A percentile compares a stretch with the other conserved stretches of the same genome.
These are phyloP conservation scores for Potamarius usumacintae DNA, from an alignment of 2,113 vertebrate genomes.

Conservation along the genomic window DNA sequence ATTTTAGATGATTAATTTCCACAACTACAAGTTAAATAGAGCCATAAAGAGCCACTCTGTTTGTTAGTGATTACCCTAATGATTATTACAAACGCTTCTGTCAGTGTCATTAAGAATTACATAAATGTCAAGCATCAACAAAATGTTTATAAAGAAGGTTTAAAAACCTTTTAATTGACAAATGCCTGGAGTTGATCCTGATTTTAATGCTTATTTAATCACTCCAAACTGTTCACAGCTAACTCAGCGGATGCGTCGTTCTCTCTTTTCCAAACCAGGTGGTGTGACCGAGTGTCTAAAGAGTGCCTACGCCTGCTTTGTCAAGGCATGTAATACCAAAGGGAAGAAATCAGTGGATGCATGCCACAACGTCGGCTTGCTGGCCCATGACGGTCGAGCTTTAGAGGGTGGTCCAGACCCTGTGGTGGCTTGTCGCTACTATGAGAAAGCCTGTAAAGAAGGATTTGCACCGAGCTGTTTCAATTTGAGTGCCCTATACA, in stretches of 20 bases:
- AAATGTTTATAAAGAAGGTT: background rate
- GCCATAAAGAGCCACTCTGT: background rate
- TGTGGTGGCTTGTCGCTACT: constrained; percentile 77
- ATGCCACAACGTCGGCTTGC: constrained; percentile 85
- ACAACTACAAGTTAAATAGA: too few species aligned
- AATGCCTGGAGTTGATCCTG: background rate
- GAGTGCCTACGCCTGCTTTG: constrained; percentile 83
- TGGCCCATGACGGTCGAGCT: constrained; percentile 81
- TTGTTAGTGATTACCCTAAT: background rate
- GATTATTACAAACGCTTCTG: background rate
- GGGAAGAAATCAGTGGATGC: constrained; percentile 86
- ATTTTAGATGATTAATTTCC: too few species aligned
- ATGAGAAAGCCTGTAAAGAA: constrained; percentile 82
- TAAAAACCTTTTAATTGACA: background rate
- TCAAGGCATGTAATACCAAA: constrained; percentile 79
- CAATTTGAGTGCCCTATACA: constrained; percentile 85
- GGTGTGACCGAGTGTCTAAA: constrained; percentile 82
- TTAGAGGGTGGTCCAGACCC: constrained; percentile 71
- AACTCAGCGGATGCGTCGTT: background rate
- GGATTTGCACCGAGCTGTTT: constrained; percentile 88
- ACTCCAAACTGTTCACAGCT: background rate
- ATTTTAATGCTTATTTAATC: background rate
- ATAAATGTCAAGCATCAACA: background rate
- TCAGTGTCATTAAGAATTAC: too few species aligned
- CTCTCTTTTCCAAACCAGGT: constrained; percentile 69